Evolutionary conservation across 2,888 invertebrate species (phyloP).

Genomic region (Epistrophe eligans): DNA sequence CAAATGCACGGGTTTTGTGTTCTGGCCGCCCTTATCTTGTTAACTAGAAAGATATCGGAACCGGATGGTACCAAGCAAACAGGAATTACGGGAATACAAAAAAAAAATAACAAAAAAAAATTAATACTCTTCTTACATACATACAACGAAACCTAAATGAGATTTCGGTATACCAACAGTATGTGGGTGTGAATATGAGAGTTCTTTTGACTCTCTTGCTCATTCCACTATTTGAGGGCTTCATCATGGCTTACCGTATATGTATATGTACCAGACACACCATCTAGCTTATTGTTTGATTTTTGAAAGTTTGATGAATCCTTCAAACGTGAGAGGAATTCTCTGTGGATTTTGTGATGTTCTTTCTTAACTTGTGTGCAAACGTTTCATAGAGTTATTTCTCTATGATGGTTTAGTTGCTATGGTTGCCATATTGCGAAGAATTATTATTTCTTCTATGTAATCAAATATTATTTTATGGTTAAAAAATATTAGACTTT

Average conservation of each 20-base stretch:
- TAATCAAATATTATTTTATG: background rate
- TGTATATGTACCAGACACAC: background rate
- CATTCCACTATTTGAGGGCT: background rate
- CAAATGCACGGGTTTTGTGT: constrained; percentile 12
- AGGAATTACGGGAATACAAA: constrained; percentile 14
- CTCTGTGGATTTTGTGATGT: constrained; percentile 42
- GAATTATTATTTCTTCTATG: background rate
- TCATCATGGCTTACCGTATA: constrained; percentile 12
- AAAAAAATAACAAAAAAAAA: background rate
- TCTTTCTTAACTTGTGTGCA: constrained; percentile 11
- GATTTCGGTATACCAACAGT: background rate
- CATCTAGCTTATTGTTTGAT: constrained; percentile 64
- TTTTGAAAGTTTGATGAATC: constrained; percentile 76
- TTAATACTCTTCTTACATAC: background rate
- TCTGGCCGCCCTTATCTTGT: constrained; percentile 64
- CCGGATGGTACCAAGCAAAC: constrained; percentile 45
- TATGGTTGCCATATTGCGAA: background rate
- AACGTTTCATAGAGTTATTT: constrained; percentile 14
- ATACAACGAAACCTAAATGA: constrained; percentile 43
- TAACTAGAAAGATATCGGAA: constrained; percentile 57
- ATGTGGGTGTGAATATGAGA: background rate
- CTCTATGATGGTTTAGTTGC: too few relatives aligned
- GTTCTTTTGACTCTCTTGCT: background rate
- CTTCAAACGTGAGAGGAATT: constrained; percentile 73
- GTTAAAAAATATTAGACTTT: background rate